These are phyloP conservation scores for Diaperis boleti DNA, from an alignment of 2,888 invertebrate genomes.

Conservation along the genomic window DNA sequence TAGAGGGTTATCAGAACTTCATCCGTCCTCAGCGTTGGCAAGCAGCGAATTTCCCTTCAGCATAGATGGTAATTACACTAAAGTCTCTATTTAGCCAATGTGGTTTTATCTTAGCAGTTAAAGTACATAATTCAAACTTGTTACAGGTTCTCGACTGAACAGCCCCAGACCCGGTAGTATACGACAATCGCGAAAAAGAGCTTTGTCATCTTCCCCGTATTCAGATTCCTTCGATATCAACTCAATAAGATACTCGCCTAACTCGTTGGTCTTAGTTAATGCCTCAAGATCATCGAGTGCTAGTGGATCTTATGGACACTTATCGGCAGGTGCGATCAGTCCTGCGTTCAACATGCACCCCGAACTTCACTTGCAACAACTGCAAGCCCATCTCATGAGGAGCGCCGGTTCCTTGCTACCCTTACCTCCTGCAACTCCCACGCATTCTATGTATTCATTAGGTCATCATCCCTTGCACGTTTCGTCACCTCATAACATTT, in stretches of 20 bases:
- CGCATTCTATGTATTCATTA: slow-evolving; percentile 64
- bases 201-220: slow-evolving; percentile 94
- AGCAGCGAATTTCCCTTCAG: slow-evolving; percentile 92
- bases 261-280: slow-evolving; percentile 86
- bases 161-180: slow-evolving; percentile 71
- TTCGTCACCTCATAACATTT: slow-evolving; percentile 56
- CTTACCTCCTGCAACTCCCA: slow-evolving; percentile 66
- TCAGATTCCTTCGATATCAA: slow-evolving; percentile 96
- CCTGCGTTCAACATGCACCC: slow-evolving; percentile 81
- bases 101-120: no score
- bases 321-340: slow-evolving; percentile 93
- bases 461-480: slow-evolving; percentile 65
- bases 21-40: slow-evolving; percentile 79
- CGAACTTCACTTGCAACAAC: slow-evolving; percentile 77
- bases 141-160: slow-evolving; percentile 74
- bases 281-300: slow-evolving; percentile 90
- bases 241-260: slow-evolving; percentile 96
- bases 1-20: slow-evolving; percentile 68
- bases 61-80: slow-evolving; percentile 82
- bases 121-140: no score
- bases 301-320: slow-evolving; percentile 96
- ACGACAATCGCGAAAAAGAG: slow-evolving; percentile 83
- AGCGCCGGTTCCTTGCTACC: slow-evolving; percentile 72
- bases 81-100: no score
- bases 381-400: slow-evolving; percentile 84